Conservation (phyloP, 2,113 vertebrate genomes). For the Dromiciops gliroides region DNA sequence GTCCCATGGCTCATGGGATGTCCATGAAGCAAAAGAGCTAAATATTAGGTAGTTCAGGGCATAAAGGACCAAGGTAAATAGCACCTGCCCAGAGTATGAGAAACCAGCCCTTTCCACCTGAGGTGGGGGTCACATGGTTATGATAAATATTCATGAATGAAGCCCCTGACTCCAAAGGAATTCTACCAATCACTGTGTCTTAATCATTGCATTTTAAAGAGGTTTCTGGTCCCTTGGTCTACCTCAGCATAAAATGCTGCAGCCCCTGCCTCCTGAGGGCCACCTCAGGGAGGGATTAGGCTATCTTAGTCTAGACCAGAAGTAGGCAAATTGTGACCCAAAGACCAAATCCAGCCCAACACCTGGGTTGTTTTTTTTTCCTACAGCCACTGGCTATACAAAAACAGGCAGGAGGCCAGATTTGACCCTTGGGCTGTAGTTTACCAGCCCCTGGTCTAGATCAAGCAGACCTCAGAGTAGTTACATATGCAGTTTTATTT, state of each 20-base stretch:
- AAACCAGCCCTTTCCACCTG: background rate
- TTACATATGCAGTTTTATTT: background rate
- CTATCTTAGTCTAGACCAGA: background rate
- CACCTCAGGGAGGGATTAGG: background rate
- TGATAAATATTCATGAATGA: background rate
- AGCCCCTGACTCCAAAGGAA: background rate
- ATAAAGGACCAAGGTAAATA: background rate
- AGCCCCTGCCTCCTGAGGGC: rapidly evolving
- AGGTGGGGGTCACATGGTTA: background rate
- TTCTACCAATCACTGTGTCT: background rate
- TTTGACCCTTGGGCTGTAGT: background rate
- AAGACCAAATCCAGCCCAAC: background rate
- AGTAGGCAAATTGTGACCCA: background rate
- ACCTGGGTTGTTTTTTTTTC: background rate
- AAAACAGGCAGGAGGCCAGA: background rate
- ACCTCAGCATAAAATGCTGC: background rate
- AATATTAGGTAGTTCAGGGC: background rate
- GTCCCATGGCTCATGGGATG: background rate
- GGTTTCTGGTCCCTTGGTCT: background rate
- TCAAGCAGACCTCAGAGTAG: background rate
- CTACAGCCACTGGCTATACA: background rate
- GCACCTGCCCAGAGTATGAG: background rate
- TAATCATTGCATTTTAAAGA: background rate
- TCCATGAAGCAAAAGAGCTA: background rate
- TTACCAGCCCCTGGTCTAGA: background rate